Base-by-base conservation (phyloP, 2,113 vertebrate species). In the Mohoua ochrocephala region DNA sequence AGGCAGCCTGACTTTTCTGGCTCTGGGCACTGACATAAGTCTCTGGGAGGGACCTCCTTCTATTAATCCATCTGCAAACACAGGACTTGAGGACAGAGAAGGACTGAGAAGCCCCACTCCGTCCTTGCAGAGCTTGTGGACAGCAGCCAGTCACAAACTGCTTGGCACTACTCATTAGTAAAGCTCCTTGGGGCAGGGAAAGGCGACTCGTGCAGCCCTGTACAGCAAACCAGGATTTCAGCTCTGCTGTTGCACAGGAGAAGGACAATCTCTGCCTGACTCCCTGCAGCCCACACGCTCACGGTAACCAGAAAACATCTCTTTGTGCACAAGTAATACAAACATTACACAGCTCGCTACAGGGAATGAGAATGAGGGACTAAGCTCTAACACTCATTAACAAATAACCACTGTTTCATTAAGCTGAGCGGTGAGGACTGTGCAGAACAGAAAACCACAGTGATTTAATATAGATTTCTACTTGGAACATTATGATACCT, bases 401-500 rank as follows among this genome's bases (percentile, higher is more conserved):
- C 80, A 94, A 96, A 97, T 80, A 97, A 88, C n/a, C 61, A 52
- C 91, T 94, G 82, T 95, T 95, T 95, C 65, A 71, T 94, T 97
- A 97, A 93, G 84, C 41, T 92, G 64, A 91, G 96, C 4, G 7
- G 91, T 23, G 28, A 87, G 23, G 57, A 94, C 81, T 59, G 60
- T 35, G 61, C 67, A 88, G 86, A 97, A 88, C 14, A 50, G 93
- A 97, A 96, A 96, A 93, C 75, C 87, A 84, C 88, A 61, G 77
- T 96, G 94, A 97, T 97, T 98, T 97, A 98, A 98, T 98, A 98
- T 93, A 98, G 98, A 98, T 98, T 99, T 98, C 95, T 98, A 97
- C 97, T 59, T 97, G 97, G 97, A 96, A 91, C 70, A 64, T 98
- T 99, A 98, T 78, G 70, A 93, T 96, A 96, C 99, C 98, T 99